Evolutionary conservation across 2,888 invertebrate genomes (phyloP).

Genomic region (Hyalella azteca): DNA sequence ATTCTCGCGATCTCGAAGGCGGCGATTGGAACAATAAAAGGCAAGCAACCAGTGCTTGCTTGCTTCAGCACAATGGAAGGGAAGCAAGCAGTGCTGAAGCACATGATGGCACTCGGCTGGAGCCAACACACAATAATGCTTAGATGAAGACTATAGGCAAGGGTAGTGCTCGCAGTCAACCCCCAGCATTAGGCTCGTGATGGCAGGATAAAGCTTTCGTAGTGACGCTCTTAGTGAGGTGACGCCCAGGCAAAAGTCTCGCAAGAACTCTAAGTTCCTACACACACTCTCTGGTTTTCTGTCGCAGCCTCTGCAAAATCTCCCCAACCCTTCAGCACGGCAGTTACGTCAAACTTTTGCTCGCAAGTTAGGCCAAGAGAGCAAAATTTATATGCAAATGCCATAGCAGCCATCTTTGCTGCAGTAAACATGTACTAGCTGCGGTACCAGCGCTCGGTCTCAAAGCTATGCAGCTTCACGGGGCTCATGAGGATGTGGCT

Average conservation of each 20-base stretch:
- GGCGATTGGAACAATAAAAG: too few species aligned
- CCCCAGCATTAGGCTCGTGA: constrained; percentile 7
- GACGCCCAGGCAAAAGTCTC: constrained; percentile 9
- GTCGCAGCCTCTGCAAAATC: not conserved
- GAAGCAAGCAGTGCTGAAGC: not conserved
- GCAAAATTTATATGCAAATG: constrained; percentile 36
- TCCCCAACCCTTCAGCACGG: constrained; percentile 14
- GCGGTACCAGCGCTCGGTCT: constrained; percentile 1
- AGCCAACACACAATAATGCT: not conserved
- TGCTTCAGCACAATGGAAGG: too few species aligned
- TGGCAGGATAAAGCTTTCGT: constrained; percentile 1
- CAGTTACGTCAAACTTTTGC: constrained; percentile 31
- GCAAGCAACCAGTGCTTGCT: too few species aligned
- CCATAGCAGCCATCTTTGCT: constrained; percentile 24
- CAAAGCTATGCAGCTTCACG: not conserved
- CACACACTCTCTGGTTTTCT: not conserved
- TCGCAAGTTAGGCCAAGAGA: constrained; percentile 34
- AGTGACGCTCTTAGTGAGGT: constrained; percentile 11
- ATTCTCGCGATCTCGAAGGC: too few species aligned
- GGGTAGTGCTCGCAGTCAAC: not conserved
- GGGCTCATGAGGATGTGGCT: too few species aligned
- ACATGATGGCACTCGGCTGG: not conserved
- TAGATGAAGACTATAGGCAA: not conserved
- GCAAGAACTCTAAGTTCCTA: too few species aligned
- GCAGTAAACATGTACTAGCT: constrained; percentile 26